Base-by-base conservation (phyloP, 2,888 invertebrate genomes). In the Leucozona laternaria region DNA sequence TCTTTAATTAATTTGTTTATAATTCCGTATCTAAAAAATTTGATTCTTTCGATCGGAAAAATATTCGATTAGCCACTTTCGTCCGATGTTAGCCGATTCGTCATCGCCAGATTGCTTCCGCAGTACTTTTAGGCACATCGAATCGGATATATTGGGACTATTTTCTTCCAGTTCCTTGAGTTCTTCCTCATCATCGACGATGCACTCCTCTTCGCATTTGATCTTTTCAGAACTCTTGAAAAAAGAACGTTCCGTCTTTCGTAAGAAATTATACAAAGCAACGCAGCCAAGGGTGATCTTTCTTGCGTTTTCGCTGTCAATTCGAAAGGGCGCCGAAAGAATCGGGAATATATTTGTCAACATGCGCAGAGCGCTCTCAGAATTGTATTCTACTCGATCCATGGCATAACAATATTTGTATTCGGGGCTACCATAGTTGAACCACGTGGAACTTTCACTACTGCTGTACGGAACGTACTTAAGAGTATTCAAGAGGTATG, bases 181-280 rank as follows among this genome's bases (percentile, higher is more conserved):
- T 76, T 91, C 91, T 76, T 91, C 91, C 60, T 91, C 91, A 40
- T 90, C 90, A 76, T 89, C 90, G 84, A 91, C 88, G 57, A 91
- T 90, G 77, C 90, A 91, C 57, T 91, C 91, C n/a, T 91, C 91
- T 57, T 91, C 90, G 20, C 90, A 90, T 17, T 90, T 91, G 5
- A 90, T 91, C 45, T 89, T 83, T 72, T 91, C 91, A 25, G 91
- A 91, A 79, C 90, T 90, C 71, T 91, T 90, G 28, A 90, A 90
- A 80, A 91, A 91, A 11, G 90, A 89, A 50, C 89, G 89, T 76
- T 91, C 90, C 20, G 91, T 91, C 86, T 91, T 92, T 15, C 91
- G 91, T 89, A 92, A 89, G 84, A 91, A 92, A 88, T 92, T 92
- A 70, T 91, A 91, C 8, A 92, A 85, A n/a, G 92, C 91, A 78